Conservation (phyloP, 2,113 vertebrate genomes). For the Columba janthina region DNA sequence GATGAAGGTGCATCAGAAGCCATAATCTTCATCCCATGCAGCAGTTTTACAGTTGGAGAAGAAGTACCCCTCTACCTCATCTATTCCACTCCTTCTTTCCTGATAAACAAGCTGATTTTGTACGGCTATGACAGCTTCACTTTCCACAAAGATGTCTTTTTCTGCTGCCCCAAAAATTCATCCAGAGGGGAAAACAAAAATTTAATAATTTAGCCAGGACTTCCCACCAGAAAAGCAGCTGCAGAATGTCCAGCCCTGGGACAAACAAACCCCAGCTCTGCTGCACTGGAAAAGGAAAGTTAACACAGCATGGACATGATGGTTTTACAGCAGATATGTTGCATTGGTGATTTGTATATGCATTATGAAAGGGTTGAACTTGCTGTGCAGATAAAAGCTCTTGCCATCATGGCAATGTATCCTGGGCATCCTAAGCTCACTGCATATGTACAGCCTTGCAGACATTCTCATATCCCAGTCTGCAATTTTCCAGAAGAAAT, state of each 20-base stretch:
- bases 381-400: background rate
- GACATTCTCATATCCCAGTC: background rate
- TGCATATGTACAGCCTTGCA: background rate
- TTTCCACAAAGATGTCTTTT: background rate
- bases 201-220: background rate
- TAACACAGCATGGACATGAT: background rate
- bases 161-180: background rate
- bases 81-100: background rate
- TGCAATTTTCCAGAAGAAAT: background rate
- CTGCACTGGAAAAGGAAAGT: background rate
- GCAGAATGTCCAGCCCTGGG: background rate
- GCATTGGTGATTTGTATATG: background rate
- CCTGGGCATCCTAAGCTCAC: background rate
- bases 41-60: background rate
- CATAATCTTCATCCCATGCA: rapidly evolving
- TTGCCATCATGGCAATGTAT: rapidly evolving
- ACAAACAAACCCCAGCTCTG: background rate
- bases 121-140: background rate
- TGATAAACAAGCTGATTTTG: background rate
- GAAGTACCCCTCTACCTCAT: background rate
- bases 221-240: background rate
- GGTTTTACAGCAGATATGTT: background rate
- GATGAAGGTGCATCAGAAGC: background rate
- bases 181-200: background rate
- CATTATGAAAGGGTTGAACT: background rate